Evolutionary conservation across 2,888 invertebrate species (phyloP).

Genomic region (Parelbella ahira): DNA sequence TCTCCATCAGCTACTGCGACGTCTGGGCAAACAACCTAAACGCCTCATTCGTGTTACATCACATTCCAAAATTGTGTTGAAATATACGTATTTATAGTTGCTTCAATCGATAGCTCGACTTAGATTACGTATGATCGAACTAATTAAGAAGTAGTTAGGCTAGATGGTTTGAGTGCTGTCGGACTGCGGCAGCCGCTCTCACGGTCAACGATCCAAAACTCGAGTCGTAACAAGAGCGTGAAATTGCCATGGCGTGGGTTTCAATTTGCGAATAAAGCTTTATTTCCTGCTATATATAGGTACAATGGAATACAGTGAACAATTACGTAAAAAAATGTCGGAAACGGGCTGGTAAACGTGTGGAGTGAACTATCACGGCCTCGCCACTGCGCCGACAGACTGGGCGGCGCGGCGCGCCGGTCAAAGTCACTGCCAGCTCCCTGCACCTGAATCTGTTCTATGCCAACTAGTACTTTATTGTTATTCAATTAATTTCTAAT

Average conservation of each 20-base stretch:
- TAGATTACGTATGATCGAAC: conserved; percentile 1
- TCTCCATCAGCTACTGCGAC: conserved; percentile 2
- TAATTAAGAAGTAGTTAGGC: too few relatives aligned
- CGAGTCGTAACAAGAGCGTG: conserved; percentile 17
- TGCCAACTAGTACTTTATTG: conserved; percentile 2
- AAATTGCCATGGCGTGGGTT: conserved; percentile 15
- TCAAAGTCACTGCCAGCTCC: conserved; percentile 55
- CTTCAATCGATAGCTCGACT: conserved; percentile 6
- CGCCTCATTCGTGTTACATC: not conserved
- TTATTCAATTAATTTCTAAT: too few relatives aligned
- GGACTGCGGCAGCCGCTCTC: conserved; percentile 15
- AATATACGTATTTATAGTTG: too few relatives aligned
- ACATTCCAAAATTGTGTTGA: too few relatives aligned
- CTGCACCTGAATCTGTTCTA: conserved; percentile 12
- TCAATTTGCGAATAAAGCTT: conserved; percentile 3
- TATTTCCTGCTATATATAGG: conserved; percentile 13
- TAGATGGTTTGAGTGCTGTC: conserved; percentile 8
- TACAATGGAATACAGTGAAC: conserved; percentile 6
- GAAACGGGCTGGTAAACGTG: conserved; percentile 42
- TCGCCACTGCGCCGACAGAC: conserved; percentile 46
- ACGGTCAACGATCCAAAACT: conserved; percentile 24
- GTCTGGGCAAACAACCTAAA: not conserved
- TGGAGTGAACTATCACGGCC: conserved; percentile 46
- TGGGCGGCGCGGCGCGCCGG: conserved; percentile 40
- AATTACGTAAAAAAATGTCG: conserved; percentile 34